Evolutionary conservation across 1,140 invertebrate species (phyloP), one percentile per base, ranked within the genome.

Genomic region (Tetramorium simillimum): DNA sequence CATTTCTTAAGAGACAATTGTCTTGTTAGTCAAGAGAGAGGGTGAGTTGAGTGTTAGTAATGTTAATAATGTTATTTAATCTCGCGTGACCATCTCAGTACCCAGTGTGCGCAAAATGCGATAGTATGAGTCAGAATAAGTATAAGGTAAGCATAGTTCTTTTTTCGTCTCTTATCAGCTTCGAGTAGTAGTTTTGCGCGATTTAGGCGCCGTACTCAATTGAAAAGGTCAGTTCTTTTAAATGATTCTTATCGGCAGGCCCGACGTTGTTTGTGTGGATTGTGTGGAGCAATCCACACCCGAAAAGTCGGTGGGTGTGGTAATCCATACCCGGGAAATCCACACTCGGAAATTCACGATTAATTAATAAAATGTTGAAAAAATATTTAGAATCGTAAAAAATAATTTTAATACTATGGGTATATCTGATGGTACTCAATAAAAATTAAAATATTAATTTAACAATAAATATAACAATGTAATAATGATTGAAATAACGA

Each of bases 181-280:
- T 67, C 6, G 62, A 33, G 33, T 43, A 43, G 12, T 12, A 46
- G n/a, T 1, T 49, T 28, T 9, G 7, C 53, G 76, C 60, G 51
- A 63, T 51, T 69, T 40, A 93, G 94, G 94, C 93, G 89, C 84
- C n/a, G 62, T 69, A 88, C 92, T 95, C 92, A 93, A 95, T 95
- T 95, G 94, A 94, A 93, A 95, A 95, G 94, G 92, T 95, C 93
- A 93, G 94, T 94, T 92, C 90, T 95, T 95, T 95, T 94, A 94
- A 94, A 60, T 85, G 92, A 90, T 91, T 91, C 92, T 94, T 90
- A 72, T 87, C 88, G 86, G 91, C n/a, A n/a, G n/a, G n/a, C n/a
- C n/a, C n/a, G n/a, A n/a, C n/a, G n/a, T n/a, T n/a, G n/a, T n/a
- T n/a, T n/a, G n/a, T n/a, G n/a, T n/a, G n/a, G n/a, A n/a, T n/a